Evolutionary conservation across 2,797 vertebrate genomes (phyloP), one percentile per base, ranked within the genome.

Genomic region (Sebastes minor): DNA sequence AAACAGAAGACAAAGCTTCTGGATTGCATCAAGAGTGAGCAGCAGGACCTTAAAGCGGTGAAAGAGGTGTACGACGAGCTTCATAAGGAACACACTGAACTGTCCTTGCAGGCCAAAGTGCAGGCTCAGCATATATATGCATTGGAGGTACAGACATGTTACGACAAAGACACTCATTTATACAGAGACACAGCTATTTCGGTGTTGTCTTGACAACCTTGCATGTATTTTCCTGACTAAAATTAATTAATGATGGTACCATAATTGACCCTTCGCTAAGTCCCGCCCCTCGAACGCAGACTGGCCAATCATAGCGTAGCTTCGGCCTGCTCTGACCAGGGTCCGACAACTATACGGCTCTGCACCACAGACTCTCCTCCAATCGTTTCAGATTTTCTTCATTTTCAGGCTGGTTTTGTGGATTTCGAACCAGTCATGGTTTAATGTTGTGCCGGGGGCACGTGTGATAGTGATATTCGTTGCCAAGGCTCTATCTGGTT

Each of bases 1-100:
- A 20, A 90, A 86, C 87, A 98, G 97, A 95, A 93, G 80, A 84
- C 84, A 46, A 76, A 73, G 25, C 89, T 97, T 89, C 91, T 86
- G 89, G 86, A 87, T 86, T 90, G 90, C 82, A 85, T 95, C 28
- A 78, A 91, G 27, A 23, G 49, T n/a, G 87, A 95, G 84, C 93
- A 94, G 89, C 91, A 86, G 71, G 92, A 94, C 30, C 82, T 96
- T 64, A 88, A 85, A 83, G 91, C 87, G 18, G 80, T 94, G 83
- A 96, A 92, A 84, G 90, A 93, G 71, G 82, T 90, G 66, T 86
- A 89, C 33, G 83, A 85, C 6, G 76, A 93, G 49, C 92, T 95
- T 65, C 93, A 94, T 71, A 92, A 94, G 85, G 82, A 89, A 83
- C 88, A 86, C 62, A 74, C 80, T 4, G 83, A 94, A n/a, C 81